Evolutionary conservation across 2,797 vertebrate genomes (phyloP), one percentile per base, ranked within the genome.

Genomic region (Sus cebifrons): DNA sequence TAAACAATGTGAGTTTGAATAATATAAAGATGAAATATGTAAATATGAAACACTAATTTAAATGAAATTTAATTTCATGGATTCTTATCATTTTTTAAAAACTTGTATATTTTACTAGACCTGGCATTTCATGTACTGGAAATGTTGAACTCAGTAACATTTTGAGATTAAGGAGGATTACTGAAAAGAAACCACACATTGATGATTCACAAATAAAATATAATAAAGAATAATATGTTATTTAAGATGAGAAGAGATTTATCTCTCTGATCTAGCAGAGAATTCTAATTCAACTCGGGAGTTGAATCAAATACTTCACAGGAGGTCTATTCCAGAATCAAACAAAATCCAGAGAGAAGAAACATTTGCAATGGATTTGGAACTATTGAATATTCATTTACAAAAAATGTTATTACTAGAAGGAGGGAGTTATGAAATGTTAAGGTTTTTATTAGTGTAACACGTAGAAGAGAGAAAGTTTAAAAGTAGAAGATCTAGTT

Each of bases 1-100:
- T 75, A 70, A 94, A 64, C 25, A 85, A 11, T 5, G 4, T 73
- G 40, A 32, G 1, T 68, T 60, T 29, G 4, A 70, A 83, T 4
- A 91, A 27, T 25, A 58, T 15, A 84, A 65, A 60, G 14, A 73
- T 4, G 29, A 68, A 78, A 27, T 16, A n/a, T 68, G 3, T 79
- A 67, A 82, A 40, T 56, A 60, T 23, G 9, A 86, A 81, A 56
- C 5, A 49, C 5, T 70, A 23, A 86, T 85, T 94, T 64, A 64
- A 36, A 32, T 92, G 18, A 62, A 65, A 12, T 60, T 94, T 71
- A 71, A n/a, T 82, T 96, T 95, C 25, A 93, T 74, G 71, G 52
- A 20, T 70, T 62, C 1, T 65, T 94, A 86, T n/a, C 4, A 64
- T 62, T 83, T 83, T 77, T 67, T 3, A 29, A 89, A 88, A 84